Conservation (phyloP, 2,797 vertebrate genomes). For the Chanos chanos region DNA sequence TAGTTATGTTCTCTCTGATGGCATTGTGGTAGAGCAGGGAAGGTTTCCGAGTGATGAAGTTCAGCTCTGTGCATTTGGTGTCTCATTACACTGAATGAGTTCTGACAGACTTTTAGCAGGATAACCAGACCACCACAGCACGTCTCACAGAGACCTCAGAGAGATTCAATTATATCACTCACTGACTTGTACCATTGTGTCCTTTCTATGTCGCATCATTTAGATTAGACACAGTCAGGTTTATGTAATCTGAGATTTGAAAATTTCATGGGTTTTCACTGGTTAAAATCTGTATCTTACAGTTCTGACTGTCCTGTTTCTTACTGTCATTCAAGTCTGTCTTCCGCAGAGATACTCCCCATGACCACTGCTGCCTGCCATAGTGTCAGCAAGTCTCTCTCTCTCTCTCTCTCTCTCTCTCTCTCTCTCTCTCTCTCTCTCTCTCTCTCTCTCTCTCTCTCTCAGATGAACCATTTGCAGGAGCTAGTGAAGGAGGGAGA, state of each 20-base stretch:
- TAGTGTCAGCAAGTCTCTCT: not conserved
- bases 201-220: too few species aligned
- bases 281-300: too few species aligned
- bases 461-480: conserved; percentile 83
- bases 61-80: conserved; percentile 30
- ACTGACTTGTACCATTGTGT: too few species aligned
- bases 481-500: conserved; percentile 86
- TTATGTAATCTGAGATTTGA: too few species aligned
- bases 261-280: too few species aligned
- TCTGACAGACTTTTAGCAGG: conserved; percentile 36
- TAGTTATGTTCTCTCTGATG: not conserved
- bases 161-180: too few species aligned
- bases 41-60: conserved; percentile 29
- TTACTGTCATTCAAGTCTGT: too few species aligned
- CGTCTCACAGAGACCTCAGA: too few species aligned
- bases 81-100: conserved; percentile 33
- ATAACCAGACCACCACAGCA: too few species aligned
- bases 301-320: too few species aligned
- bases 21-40: not conserved
- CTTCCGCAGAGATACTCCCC: too few species aligned
- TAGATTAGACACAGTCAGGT: too few species aligned
- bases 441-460: not conserved
- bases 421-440: not conserved
- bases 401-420: not conserved
- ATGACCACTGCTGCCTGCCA: not conserved